A percentile compares a stretch with the other conserved stretches of the same genome.
These are phyloP conservation scores for Orcinus orca DNA, from an alignment of 2,113 vertebrate species.

Conservation along the genomic window DNA sequence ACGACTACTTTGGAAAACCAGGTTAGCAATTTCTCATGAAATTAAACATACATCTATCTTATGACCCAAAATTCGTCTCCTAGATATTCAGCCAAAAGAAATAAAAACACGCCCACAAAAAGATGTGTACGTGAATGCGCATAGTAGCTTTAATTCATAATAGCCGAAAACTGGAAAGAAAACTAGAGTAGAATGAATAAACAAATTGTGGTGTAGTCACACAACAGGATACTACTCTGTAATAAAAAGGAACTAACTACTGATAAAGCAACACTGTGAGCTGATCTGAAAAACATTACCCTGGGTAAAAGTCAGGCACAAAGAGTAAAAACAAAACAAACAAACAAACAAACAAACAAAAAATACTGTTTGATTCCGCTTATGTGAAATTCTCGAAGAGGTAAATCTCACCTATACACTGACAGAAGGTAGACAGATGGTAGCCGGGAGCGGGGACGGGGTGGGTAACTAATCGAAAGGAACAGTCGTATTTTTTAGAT, in stretches of 20 bases:
- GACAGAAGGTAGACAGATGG: not conserved
- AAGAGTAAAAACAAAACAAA: not conserved
- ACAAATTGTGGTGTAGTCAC: not conserved
- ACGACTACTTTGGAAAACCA: not conserved
- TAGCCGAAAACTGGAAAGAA: not conserved
- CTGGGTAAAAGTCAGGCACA: not conserved
- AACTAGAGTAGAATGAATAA: not conserved
- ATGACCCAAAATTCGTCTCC: not conserved
- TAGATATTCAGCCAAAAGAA: conserved; percentile 13
- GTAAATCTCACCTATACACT: not conserved
- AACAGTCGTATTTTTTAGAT: not conserved
- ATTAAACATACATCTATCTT: conserved; percentile 6
- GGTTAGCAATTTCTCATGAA: not conserved
- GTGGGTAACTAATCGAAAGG: not conserved
- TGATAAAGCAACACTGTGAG: not conserved
- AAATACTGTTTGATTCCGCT: not conserved
- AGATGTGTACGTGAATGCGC: not conserved
- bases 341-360: not conserved
- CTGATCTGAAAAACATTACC: not conserved
- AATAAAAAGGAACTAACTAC: not conserved
- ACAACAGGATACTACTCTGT: not conserved
- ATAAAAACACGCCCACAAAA: conserved; percentile 40
- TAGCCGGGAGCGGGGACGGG: not conserved
- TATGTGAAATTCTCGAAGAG: not conserved
- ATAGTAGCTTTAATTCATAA: not conserved